phyloP scores from a whole-genome alignment of 2,797 vertebrate genomes.

The Chelonia mydas region DNA sequence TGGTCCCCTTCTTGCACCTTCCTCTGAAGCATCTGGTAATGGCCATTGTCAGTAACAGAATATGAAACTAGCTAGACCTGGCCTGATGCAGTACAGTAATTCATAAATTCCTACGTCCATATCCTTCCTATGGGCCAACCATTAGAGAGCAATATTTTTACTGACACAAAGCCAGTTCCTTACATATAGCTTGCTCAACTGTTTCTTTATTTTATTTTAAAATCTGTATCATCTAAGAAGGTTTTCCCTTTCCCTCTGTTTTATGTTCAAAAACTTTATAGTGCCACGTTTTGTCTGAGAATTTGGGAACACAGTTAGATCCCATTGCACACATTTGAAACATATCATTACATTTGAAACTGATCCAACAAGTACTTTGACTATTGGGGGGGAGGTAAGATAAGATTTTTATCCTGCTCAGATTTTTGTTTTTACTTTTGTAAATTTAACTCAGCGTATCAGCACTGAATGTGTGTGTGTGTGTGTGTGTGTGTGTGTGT shows the following conservation, averaged over 20 bases:
- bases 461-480: background rate
- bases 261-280: background rate
- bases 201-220: background rate
- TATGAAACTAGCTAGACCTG: background rate
- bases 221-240: background rate
- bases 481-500: too few relatives aligned
- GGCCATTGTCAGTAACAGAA: background rate
- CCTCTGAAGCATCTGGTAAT: background rate
- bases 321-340: background rate
- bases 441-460: background rate
- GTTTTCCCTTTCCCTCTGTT: background rate
- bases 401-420: background rate
- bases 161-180: background rate
- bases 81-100: background rate
- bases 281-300: background rate
- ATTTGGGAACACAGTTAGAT: background rate
- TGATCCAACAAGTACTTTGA: background rate
- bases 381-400: accelerated
- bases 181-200: accelerated
- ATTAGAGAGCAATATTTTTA: background rate
- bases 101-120: background rate
- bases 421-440: background rate
- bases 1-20: background rate
- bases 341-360: background rate
- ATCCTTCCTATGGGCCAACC: background rate